Conservation (phyloP, 2,888 invertebrate genomes). For the Serripes groenlandicus region DNA sequence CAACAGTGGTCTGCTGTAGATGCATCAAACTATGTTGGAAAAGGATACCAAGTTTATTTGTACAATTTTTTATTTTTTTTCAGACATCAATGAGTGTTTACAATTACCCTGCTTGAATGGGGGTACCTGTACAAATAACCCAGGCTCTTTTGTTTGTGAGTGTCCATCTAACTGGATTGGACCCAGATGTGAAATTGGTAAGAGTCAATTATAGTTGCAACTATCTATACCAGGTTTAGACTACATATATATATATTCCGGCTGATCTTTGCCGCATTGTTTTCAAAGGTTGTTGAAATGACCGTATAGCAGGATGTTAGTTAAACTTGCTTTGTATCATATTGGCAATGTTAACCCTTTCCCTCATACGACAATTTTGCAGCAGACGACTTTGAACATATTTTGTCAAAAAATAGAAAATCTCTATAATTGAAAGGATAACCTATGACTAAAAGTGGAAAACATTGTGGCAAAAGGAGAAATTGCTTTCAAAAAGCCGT, state of each 20-base stretch:
- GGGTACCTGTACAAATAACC: conserved; percentile 90
- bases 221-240: neutral
- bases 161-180: conserved; percentile 68
- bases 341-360: no score
- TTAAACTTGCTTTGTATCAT: no score
- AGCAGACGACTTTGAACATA: no score
- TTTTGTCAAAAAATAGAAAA: no score
- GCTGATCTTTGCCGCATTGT: neutral
- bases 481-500: no score
- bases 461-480: no score
- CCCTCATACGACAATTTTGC: no score
- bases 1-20: no score
- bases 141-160: conserved; percentile 78
- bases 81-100: conserved; percentile 67
- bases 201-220: neutral
- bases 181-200: conserved; percentile 68
- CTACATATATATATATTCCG: neutral
- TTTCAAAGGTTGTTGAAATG: conserved; percentile 40
- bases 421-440: no score
- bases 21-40: no score
- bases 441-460: no score
- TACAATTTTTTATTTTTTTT: neutral
- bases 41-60: neutral
- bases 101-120: conserved; percentile 88
- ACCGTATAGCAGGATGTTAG: conserved; percentile 53